Base-by-base conservation (phyloP, 1,140 invertebrate species). In the Rhizoglyphus robini region DNA sequence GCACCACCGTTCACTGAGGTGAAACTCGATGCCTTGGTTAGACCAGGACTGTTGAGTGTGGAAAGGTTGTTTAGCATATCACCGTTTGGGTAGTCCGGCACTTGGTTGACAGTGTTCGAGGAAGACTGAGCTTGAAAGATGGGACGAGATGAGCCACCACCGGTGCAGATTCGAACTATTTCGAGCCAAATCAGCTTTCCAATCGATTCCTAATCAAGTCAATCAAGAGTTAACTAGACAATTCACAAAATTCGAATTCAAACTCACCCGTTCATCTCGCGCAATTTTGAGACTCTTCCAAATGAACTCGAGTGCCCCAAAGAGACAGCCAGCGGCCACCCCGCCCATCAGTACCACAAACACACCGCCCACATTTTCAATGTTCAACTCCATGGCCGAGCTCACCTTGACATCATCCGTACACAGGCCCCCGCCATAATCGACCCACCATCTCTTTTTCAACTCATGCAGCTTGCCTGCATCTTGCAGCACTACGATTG, bases 401-500 rank as follows among this genome's bases (percentile, higher is more conserved):
- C 65, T 62, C 8, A 63, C 64, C 15, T 46, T 30, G 0, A 38
- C 4, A 31, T 34, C 23, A 18, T 68, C 32, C 3, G 46, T 13
- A 59, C 67, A 68, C 20, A 58, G 51, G 2, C 72, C 71, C 25
- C 68, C 49, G 46, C 69, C 64, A 59, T 68, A 27, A 63, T 74
- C 68, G 46, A 73, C 72, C 76, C 76, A 76, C 75, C 75, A 76
- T 60, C 69, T 65, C 18, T 73, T 68, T 60, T 81, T 80, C 32
- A 80, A 69, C 4, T 71, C 66, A 66, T 77, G 74, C 4, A 80
- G 67, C 23, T 70, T 73, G 5, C 78, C 79, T 18, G 69, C 70
- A 68, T 80, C 79, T 69, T 80, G 79, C 18, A 80, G 72, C 41
- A 80, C 68, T 5, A 81, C 73, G 48, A 76, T 76, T 60, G 73